Percentiles rank a stretch among this genome's conserved stretches.
phyloP scores from a whole-genome alignment of 2,797 vertebrate genomes.

The Schizopygopsis malacanthus region DNA sequence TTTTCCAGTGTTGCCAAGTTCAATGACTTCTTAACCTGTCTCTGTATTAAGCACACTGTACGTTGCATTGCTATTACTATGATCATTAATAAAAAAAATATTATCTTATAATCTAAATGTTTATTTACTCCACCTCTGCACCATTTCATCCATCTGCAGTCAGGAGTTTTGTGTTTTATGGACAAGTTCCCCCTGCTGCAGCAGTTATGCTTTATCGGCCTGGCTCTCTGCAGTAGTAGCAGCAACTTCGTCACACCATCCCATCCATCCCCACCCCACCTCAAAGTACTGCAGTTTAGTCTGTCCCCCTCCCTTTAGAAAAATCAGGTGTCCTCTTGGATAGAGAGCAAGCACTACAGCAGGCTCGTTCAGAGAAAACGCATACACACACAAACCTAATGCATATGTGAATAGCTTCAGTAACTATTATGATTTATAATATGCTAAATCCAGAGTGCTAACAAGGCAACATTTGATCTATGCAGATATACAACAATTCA shows the following conservation, averaged over 20 bases:
- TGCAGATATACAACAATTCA: background rate
- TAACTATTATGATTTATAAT: background rate
- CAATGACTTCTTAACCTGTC: background rate
- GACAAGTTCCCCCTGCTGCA: slow-evolving; percentile 78
- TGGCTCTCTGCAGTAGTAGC: slow-evolving; percentile 70
- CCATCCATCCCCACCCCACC: slow-evolving; percentile 16
- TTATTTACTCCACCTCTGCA: slow-evolving; percentile 73
- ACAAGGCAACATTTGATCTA: background rate
- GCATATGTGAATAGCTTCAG: background rate
- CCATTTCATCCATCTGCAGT: slow-evolving; percentile 71
- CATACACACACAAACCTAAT: slow-evolving; percentile 11
- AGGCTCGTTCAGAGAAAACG: slow-evolving; percentile 35
- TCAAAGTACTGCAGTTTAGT: slow-evolving; percentile 54
- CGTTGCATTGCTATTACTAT: background rate
- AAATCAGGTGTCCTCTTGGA: slow-evolving; percentile 51
- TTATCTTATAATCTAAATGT: background rate
- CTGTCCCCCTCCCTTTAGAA: slow-evolving; percentile 46
- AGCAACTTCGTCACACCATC: slow-evolving; percentile 48
- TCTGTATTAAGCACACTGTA: background rate
- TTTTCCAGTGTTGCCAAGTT: background rate
- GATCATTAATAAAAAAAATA: background rate
- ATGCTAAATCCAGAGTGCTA: background rate
- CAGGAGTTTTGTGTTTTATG: slow-evolving; percentile 79
- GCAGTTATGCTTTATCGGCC: slow-evolving; percentile 75
- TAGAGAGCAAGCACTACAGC: slow-evolving; percentile 47